Evolutionary conservation across 2,888 invertebrate species (phyloP).

Genomic region (Epistrophe eligans): DNA sequence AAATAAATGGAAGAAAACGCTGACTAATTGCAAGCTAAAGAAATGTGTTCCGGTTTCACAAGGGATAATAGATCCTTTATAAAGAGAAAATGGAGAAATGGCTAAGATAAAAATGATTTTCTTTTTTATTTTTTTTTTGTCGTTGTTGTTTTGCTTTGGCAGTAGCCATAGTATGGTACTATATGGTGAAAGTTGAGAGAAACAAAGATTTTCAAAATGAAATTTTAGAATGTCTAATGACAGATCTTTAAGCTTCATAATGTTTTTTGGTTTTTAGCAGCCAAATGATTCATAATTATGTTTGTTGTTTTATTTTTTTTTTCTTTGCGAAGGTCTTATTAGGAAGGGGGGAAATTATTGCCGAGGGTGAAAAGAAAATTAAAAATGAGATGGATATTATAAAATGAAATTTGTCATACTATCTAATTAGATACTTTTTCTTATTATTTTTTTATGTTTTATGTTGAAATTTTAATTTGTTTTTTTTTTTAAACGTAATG

Average conservation of each 20-base stretch:
- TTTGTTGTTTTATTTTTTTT: background rate
- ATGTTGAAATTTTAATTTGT: no score
- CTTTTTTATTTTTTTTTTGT: background rate
- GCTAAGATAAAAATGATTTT: background rate
- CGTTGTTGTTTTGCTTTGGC: background rate
- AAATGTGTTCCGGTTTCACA: constrained; percentile 26
- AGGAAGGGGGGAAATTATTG: no score
- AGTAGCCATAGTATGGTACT: no score
- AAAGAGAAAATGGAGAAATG: constrained; percentile 6
- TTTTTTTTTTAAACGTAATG: no score
- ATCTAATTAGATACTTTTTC: no score
- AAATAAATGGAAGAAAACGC: constrained; percentile 51
- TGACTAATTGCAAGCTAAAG: constrained; percentile 63
- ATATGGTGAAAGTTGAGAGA: background rate
- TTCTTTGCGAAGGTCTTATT: background rate
- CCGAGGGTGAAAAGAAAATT: no score
- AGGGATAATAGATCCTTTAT: constrained; percentile 40
- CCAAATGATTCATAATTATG: background rate
- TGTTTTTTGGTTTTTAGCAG: background rate
- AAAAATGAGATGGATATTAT: background rate
- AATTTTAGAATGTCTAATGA: constrained; percentile 22
- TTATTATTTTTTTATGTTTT: no score
- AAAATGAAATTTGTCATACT: no score
- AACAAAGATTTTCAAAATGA: background rate
- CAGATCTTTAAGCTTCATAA: background rate